Base-by-base conservation (phyloP, 2,888 invertebrate genomes). In the Platycheirus albimanus region DNA sequence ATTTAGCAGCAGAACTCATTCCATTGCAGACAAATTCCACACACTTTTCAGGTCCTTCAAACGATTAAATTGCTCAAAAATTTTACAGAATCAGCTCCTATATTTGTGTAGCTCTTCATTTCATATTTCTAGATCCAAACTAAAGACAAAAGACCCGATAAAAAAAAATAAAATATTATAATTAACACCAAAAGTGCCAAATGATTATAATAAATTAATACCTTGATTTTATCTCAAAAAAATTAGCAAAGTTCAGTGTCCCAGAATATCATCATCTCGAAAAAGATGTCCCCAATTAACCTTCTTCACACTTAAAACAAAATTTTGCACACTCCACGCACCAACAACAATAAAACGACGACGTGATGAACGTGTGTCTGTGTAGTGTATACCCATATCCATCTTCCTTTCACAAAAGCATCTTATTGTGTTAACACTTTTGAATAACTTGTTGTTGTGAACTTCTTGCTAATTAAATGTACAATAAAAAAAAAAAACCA, bases 391-490 rank as follows among this genome's bases (percentile, higher is more conserved):
- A 13, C 6, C 38, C 30, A 15, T 11, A 19, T 19, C 28, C 54
- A 58, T 51, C 33, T 45, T 43, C 28, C 54, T 36, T 51, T 74
- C 38, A 47, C 20, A 43, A 64, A 7, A 36, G 45, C 17, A 69
- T 69, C 41, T 69, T 56, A 24, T 52, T 36, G 47, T 56, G 69
- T 75, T 70, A 64, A 58, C 64, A 70, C 75, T 64, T 52, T 47
- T 33, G 17, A 56, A 63, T 61, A 75, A 70, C 64, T 70, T 66
- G 70, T 75, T 56, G 36, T 30, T 63, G 54, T 64, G 64, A 74
- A 69, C 58, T 64, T n/a, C 19, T 28, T 66, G 69, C 69, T 80
- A 80, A 80, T 80, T 80, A 75, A 70, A 43, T 51, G 74, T 75
- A 63, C n/a, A 69, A 54, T 15, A 30, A 52, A 63, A 79, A 67